Evolutionary conservation across 1,140 invertebrate species (phyloP), one percentile per base, ranked within the genome.

Genomic region (Adoxophyes honmai): DNA sequence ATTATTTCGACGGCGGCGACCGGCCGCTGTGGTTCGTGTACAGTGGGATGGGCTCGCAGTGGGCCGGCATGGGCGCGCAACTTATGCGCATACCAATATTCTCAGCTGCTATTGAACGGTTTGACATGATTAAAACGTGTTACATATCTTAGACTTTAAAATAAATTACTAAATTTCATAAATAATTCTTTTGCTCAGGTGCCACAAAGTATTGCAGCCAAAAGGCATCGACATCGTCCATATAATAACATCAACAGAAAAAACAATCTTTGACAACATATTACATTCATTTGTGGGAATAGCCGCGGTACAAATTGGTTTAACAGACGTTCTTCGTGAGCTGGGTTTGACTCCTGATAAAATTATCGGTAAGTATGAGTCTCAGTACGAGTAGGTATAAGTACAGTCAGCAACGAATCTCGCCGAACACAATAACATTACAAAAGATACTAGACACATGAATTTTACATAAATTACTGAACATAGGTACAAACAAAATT

Each of bases 11-110:
- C 5, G 91, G 90, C 4, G 78, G 86, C 4, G 86, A 90, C 57
- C 81, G 91, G 63, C 95, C 95, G 9, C 83, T 98, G 1, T 97
- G 95, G 91, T 96, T 94, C 81, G 92, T 97, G 4, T 98, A 96
- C 85, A 94, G 96, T 69, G 96, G 96, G 38, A 96, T 98, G 94
- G 96, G 96, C 5, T 94, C 94, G 1, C 96, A 98, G 74, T 98
- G 96, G 96, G 71, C 91, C 16, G 92, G 94, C 44, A 97, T 98
- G 95, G 96, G 94, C 15, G 78, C 89, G 37, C 85, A 89, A 5
- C 80, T 92, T 6, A 88, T 92, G 86, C 79, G 90, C 18, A 90
- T 97, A 48, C 92, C 94, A 6, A 73, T 91, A 7, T 97, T 97
- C 77, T 90, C 90, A 6, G 78, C 92, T n/a, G 92, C 96, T 1